Percentiles rank a stretch among this genome's conserved stretches.
These are phyloP conservation scores for Cosmopolites sordidus DNA, from an alignment of 2,888 invertebrate genomes.

Conservation along the genomic window DNA sequence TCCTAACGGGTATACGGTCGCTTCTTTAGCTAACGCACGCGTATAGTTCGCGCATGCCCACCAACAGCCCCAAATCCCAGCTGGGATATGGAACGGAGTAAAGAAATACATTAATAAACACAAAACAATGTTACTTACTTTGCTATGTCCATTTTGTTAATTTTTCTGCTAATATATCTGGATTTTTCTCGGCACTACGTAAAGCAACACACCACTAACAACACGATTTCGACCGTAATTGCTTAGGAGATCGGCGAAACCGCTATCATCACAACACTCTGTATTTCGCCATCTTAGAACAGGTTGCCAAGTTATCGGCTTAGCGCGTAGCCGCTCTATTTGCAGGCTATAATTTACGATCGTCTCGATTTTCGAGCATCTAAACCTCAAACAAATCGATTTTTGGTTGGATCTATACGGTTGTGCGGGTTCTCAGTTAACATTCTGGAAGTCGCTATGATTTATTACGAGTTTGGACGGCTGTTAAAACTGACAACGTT, in stretches of 20 bases:
- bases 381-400: too few relatives aligned
- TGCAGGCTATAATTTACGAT: neutral
- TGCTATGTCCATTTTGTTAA: slow-evolving; percentile 16
- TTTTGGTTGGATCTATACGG: too few relatives aligned
- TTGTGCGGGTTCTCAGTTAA: too few relatives aligned
- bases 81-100: neutral
- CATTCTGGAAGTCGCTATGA: too few relatives aligned
- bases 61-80: slow-evolving; percentile 3
- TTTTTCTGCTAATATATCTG: neutral
- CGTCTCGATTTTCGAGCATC: too few relatives aligned
- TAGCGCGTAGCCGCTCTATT: neutral
- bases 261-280: slow-evolving; percentile 35
- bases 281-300: slow-evolving; percentile 37
- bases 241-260: slow-evolving; percentile 11
- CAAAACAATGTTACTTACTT: slow-evolving; percentile 17
- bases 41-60: slow-evolving; percentile 6
- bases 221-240: slow-evolving; percentile 9
- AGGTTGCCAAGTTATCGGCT: slow-evolving; percentile 8
- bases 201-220: slow-evolving; percentile 6
- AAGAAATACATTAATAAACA: slow-evolving; percentile 3
- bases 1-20: slow-evolving; percentile 5
- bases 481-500: slow-evolving; percentile 6
- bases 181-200: slow-evolving; percentile 1
- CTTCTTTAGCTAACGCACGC: neutral
- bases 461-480: neutral